A percentile compares a stretch with the other conserved stretches of the same genome.
These are phyloP conservation scores for Lasioglossum morio DNA, from an alignment of 2,888 invertebrate genomes.

Conservation along the genomic window DNA sequence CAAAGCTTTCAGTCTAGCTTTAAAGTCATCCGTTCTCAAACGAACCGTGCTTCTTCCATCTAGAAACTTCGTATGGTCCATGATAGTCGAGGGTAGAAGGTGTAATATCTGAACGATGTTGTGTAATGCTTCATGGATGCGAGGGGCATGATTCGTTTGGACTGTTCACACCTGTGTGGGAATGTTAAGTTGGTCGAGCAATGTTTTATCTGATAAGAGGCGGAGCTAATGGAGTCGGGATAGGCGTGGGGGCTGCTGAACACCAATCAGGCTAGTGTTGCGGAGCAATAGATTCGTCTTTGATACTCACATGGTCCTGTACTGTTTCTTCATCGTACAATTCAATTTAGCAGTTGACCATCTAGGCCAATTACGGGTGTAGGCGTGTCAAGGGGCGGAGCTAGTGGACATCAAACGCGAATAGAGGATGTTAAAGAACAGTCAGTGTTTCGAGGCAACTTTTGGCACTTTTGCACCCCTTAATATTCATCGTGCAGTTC, in stretches of 20 bases:
- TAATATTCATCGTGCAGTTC: background rate
- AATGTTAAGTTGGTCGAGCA: background rate
- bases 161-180: background rate
- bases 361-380: background rate
- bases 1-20: slow-evolving; percentile 20
- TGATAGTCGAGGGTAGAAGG: background rate
- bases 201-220: background rate
- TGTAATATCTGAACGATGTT: background rate
- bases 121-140: background rate
- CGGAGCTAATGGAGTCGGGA: background rate
- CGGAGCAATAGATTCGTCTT: background rate
- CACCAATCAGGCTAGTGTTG: background rate
- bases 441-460: no score
- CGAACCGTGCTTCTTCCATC: background rate
- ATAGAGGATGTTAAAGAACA: no score
- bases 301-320: background rate
- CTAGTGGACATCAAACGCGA: background rate
- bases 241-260: no score
- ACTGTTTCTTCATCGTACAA: background rate
- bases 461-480: no score
- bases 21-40: slow-evolving; percentile 5
- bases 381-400: background rate
- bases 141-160: background rate
- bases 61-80: background rate
- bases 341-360: background rate